A percentile compares a stretch with the other conserved stretches of the same genome.
These are phyloP conservation scores for Notechis scutatus DNA, from an alignment of 2,113 vertebrate species.

Conservation along the genomic window DNA sequence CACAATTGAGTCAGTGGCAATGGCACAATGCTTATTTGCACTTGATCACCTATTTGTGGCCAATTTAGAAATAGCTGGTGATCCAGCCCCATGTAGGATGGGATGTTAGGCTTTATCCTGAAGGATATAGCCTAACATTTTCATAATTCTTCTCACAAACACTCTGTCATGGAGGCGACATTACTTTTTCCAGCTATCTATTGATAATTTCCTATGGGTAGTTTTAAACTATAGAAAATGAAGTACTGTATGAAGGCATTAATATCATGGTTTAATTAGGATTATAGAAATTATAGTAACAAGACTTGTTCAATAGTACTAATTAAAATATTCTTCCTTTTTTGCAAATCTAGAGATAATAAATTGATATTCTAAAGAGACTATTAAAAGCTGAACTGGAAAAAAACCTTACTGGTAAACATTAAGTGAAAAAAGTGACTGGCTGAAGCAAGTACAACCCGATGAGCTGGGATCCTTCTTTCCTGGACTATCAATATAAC, in stretches of 20 bases:
- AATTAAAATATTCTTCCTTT: neutral
- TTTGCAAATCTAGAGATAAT: neutral
- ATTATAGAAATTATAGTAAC: neutral
- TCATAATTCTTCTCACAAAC: neutral
- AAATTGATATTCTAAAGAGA: neutral
- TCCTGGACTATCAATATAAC: conserved; percentile 93
- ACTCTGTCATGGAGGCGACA: neutral
- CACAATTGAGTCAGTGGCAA: neutral
- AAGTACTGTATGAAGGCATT: neutral
- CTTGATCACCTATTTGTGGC: neutral
- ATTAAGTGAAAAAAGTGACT: conserved; percentile 98
- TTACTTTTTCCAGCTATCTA: neutral
- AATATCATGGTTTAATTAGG: neutral
- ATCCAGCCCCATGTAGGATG: neutral
- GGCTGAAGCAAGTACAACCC: conserved; percentile 91
- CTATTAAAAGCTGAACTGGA: conserved; percentile 1
- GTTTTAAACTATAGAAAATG: neutral
- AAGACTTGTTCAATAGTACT: neutral
- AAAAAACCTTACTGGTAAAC: conserved; percentile 89
- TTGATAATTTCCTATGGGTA: neutral
- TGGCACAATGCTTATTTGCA: neutral
- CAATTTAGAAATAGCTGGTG: neutral
- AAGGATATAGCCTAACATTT: neutral
- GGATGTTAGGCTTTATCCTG: neutral
- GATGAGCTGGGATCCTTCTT: conserved; percentile 89